Evolutionary conservation across 2,888 invertebrate genomes (phyloP).

Genomic region (Malthinus seriepunctatus): DNA sequence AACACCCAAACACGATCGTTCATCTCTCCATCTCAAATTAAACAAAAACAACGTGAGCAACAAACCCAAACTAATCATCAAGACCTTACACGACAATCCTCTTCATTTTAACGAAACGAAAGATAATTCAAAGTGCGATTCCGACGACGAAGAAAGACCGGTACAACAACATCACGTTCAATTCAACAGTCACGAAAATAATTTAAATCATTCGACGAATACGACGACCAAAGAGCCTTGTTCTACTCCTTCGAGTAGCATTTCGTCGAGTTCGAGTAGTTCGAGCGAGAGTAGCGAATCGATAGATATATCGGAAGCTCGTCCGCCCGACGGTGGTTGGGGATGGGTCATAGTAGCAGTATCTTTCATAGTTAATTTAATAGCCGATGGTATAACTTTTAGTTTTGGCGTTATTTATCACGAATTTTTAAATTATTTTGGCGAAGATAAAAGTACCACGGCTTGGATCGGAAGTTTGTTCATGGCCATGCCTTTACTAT

Average conservation of each 20-base stretch:
- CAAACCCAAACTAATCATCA: conserved; percentile 21
- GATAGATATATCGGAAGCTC: conserved; percentile 66
- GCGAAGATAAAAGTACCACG: conserved; percentile 82
- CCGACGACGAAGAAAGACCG: conserved; percentile 46
- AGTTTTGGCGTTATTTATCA: conserved; percentile 90
- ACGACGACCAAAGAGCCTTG: conserved; percentile 34
- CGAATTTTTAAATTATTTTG: conserved; percentile 83
- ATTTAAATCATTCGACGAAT: conserved; percentile 25
- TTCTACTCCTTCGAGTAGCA: conserved; percentile 40
- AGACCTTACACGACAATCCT: conserved; percentile 22
- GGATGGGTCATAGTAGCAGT: conserved; percentile 92
- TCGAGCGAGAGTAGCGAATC: conserved; percentile 66
- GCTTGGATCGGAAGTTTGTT: conserved; percentile 90
- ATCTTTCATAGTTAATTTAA: conserved; percentile 85
- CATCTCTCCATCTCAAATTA: conserved; percentile 12
- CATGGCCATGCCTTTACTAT: conserved; percentile 87
- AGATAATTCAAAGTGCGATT: conserved; percentile 8
- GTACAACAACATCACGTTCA: conserved; percentile 63
- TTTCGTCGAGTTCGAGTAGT: conserved; percentile 52
- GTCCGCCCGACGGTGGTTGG: conserved; percentile 88
- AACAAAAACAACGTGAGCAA: conserved; percentile 11
- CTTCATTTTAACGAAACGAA: conserved; percentile 4
- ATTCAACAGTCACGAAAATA: conserved; percentile 55
- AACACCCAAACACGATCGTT: conserved; percentile 9
- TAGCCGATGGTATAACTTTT: conserved; percentile 91